phyloP scores from a whole-genome alignment of 2,113 vertebrate species.

The Apodemus sylvaticus region DNA sequence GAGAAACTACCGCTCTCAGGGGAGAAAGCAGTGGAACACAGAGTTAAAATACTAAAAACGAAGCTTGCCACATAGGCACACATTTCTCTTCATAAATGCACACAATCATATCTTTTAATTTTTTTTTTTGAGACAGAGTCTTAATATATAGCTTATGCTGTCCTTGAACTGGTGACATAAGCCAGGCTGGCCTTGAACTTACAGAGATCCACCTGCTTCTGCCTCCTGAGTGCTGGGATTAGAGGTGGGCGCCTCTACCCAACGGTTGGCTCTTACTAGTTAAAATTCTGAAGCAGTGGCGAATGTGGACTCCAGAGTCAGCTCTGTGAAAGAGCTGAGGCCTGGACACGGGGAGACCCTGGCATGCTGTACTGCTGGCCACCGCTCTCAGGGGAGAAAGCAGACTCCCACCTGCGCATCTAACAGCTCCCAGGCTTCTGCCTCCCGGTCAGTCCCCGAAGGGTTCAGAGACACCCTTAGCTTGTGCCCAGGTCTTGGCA shows the following conservation, averaged over 20 bases:
- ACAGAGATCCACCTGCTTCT: not conserved
- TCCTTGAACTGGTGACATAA: too few relatives aligned
- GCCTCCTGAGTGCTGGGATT: not conserved
- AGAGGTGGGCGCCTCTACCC: not conserved
- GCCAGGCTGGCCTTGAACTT: not conserved
- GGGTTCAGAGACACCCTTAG: not conserved
- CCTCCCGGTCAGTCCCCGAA: not conserved
- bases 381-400: not conserved
- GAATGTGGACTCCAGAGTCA: not conserved
- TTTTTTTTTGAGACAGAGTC: not conserved
- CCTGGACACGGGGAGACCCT: not conserved
- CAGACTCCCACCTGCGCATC: not conserved
- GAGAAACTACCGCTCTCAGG: slow-evolving; percentile 5
- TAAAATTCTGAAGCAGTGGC: slow-evolving; percentile 15
- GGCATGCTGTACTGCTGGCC: not conserved
- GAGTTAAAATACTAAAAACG: not conserved
- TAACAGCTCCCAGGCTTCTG: not conserved
- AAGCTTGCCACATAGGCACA: not conserved
- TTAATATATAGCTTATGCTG: not conserved
- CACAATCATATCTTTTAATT: not conserved
- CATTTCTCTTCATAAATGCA: not conserved
- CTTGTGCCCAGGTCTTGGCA: not conserved
- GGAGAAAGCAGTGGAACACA: not conserved
- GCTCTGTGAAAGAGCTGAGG: not conserved
- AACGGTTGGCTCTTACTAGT: not conserved